Evolutionary conservation across 1,140 invertebrate species (phyloP).

Genomic region (Adelges cooleyi): DNA sequence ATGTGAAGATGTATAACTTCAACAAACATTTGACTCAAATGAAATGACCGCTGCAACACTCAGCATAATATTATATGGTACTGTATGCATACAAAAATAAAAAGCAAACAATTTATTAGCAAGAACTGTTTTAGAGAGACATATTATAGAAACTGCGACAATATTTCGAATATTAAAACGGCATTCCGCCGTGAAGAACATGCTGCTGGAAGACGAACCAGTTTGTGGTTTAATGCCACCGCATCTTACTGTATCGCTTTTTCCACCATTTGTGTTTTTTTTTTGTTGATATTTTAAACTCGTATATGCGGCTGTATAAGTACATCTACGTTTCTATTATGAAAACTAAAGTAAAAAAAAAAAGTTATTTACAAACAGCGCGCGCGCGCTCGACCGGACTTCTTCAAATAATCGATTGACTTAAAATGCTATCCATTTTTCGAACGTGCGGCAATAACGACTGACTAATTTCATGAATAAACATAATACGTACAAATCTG

Average conservation of each 20-base stretch:
- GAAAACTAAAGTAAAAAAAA: neutral
- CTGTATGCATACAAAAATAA: no score
- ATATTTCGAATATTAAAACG: slow-evolving; percentile 26
- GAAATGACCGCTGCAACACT: no score
- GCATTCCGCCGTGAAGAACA: slow-evolving; percentile 9
- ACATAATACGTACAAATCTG: neutral
- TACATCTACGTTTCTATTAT: no score
- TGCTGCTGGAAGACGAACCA: slow-evolving; percentile 17
- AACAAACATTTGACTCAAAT: no score
- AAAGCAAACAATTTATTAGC: slow-evolving; percentile 1
- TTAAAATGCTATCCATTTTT: slow-evolving; percentile 9
- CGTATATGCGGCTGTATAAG: neutral
- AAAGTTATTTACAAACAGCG: neutral
- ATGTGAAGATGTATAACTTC: no score
- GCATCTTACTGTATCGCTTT: slow-evolving; percentile 19
- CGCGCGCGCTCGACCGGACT: neutral
- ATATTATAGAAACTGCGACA: neutral
- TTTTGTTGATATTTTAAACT: slow-evolving; percentile 16
- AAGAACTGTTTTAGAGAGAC: neutral
- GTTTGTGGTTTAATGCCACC: slow-evolving; percentile 25
- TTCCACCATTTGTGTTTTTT: slow-evolving; percentile 9
- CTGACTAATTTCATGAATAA: neutral
- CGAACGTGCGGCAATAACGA: neutral
- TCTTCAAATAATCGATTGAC: slow-evolving; percentile 19
- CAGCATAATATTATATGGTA: no score